phyloP scores from a whole-genome alignment of 2,113 vertebrate species.

The Petroica traversi region DNA sequence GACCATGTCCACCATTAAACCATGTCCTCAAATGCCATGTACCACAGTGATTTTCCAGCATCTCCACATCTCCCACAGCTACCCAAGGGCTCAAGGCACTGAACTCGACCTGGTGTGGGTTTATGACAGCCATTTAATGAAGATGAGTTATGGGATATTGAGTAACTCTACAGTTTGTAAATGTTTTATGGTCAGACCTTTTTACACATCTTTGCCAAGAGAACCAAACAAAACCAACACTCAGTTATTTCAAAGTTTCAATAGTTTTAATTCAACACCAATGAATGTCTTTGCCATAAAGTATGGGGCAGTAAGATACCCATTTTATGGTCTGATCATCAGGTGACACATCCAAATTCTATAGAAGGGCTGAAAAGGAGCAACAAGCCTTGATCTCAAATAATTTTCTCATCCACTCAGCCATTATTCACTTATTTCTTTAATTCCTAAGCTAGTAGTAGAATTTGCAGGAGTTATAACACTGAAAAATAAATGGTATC shows the following conservation, averaged over 20 bases:
- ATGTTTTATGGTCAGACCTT: neutral
- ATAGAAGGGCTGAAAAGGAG: neutral
- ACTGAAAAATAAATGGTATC: neutral
- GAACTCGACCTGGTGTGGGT: neutral
- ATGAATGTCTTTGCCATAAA: neutral
- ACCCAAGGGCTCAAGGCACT: neutral
- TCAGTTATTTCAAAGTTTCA: neutral
- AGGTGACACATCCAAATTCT: neutral
- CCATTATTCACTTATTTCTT: neutral
- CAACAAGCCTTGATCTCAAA: neutral
- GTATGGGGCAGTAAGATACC: neutral
- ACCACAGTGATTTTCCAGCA: accelerated
- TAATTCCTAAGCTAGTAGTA: neutral
- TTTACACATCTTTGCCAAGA: neutral
- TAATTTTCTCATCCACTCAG: neutral
- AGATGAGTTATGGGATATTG: neutral
- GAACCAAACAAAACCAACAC: neutral
- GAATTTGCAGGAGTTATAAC: neutral
- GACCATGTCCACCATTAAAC: neutral
- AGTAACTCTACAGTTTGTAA: neutral
- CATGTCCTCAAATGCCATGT: neutral
- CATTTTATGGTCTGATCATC: neutral
- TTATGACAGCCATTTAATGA: neutral
- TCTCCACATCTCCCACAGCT: neutral
- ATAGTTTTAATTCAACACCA: neutral